Percentiles rank a stretch among this genome's conserved stretches.
These are phyloP conservation scores for Ptilonorhynchus violaceus DNA, from an alignment of 2,113 vertebrate species.

Conservation along the genomic window DNA sequence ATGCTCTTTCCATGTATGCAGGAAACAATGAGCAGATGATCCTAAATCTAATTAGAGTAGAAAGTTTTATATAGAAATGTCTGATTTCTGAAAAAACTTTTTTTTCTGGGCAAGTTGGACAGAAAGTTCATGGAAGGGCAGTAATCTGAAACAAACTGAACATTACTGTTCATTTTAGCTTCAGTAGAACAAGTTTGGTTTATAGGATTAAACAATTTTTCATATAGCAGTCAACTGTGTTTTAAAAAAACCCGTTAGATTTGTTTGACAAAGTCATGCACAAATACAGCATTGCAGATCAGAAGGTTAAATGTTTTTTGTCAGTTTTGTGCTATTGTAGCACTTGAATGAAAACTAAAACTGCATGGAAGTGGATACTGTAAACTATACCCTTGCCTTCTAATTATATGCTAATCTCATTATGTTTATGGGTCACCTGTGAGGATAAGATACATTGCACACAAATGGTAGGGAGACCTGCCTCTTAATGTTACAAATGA, in stretches of 20 bases:
- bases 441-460: neutral
- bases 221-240: neutral
- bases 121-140: neutral
- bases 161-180: neutral
- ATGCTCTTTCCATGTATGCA: neutral
- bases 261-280: neutral
- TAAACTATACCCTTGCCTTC: neutral
- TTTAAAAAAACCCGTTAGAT: neutral
- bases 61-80: neutral
- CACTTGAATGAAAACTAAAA: neutral
- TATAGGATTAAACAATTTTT: neutral
- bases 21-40: neutral
- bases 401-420: neutral
- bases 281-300: neutral
- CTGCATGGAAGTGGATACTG: neutral
- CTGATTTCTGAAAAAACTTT: neutral
- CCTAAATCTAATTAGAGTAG: neutral
- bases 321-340: neutral
- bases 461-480: neutral
- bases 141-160: neutral
- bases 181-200: neutral
- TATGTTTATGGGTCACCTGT: neutral
- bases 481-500: neutral
- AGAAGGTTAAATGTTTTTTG: neutral
- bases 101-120: neutral